A percentile compares a stretch with the other conserved stretches of the same genome.
Conservation (phyloP, 2,797 vertebrate species). For the Bradypodion ventrale region DNA sequence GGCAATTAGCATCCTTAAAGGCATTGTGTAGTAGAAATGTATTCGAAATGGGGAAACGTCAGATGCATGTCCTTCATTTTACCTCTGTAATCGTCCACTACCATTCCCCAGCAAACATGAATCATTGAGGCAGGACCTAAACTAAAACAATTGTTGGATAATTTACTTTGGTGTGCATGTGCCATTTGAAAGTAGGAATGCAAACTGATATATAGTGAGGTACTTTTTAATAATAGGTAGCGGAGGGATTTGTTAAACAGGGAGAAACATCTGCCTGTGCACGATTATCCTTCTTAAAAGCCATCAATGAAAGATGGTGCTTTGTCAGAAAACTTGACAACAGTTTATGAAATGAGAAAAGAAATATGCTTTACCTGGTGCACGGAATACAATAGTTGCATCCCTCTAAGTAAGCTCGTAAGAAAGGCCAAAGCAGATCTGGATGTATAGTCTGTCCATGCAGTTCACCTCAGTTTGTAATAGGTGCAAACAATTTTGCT, state of each 20-base stretch:
- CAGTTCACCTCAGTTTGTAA: conserved; percentile 23
- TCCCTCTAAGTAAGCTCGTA: not conserved
- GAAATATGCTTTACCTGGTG: not conserved
- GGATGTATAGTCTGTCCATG: conserved; percentile 4
- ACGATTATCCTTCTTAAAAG: conserved; percentile 17
- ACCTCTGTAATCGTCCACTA: not conserved
- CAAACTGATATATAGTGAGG: conserved; percentile 22
- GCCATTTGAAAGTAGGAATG: not conserved
- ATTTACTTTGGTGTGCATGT: accelerated
- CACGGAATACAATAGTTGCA: not conserved
- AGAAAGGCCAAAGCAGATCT: not conserved
- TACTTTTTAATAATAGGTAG: conserved; percentile 6
- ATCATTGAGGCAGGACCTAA: conserved; percentile 32
- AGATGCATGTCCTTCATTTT: not conserved
- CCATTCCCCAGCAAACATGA: not conserved
- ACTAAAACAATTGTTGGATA: not conserved
- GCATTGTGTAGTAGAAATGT: conserved; percentile 11
- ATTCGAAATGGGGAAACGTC: conserved; percentile 17
- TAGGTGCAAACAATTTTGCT: not conserved
- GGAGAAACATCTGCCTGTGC: conserved; percentile 24
- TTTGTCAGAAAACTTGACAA: not conserved
- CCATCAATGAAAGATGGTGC: not conserved
- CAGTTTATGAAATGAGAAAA: conserved; percentile 37
- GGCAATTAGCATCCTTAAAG: not conserved
- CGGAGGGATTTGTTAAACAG: conserved; percentile 7